These are phyloP conservation scores for Ips typographus DNA, from an alignment of 1,140 invertebrate genomes.

Conservation along the genomic window DNA sequence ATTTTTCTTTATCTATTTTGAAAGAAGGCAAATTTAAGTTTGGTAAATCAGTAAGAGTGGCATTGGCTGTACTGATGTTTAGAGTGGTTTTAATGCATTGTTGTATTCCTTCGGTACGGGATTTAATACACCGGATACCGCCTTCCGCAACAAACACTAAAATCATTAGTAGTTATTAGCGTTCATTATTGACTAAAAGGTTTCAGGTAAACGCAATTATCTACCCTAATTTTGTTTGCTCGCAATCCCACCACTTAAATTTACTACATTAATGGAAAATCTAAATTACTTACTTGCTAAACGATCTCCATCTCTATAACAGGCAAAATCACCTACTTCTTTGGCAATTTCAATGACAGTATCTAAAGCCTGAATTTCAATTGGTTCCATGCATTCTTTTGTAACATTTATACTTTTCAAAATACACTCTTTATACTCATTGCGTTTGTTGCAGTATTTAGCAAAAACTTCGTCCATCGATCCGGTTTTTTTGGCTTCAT, in stretches of 20 bases:
- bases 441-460: slow-evolving; percentile 68
- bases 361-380: slow-evolving; percentile 61
- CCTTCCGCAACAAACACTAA: slow-evolving; percentile 49
- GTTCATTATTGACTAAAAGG: slow-evolving; percentile 46
- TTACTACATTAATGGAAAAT: slow-evolving; percentile 8
- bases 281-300: slow-evolving; percentile 65
- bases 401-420: slow-evolving; percentile 60
- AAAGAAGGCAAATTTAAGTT: slow-evolving; percentile 29
- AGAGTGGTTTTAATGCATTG: slow-evolving; percentile 48
- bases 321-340: slow-evolving; percentile 68
- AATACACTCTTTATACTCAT: slow-evolving; percentile 61
- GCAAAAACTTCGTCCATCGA: slow-evolving; percentile 65
- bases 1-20: slow-evolving; percentile 40
- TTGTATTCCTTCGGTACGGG: slow-evolving; percentile 38
- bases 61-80: slow-evolving; percentile 35
- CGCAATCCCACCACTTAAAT: background rate
- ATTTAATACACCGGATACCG: slow-evolving; percentile 42
- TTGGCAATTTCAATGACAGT: slow-evolving; percentile 65
- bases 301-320: slow-evolving; percentile 76
- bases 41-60: slow-evolving; percentile 16
- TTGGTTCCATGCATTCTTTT: slow-evolving; percentile 63
- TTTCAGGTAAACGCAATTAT: background rate
- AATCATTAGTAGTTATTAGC: slow-evolving; percentile 12
- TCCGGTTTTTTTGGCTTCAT: slow-evolving; percentile 56
- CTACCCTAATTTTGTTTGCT: too few species aligned